Evolutionary conservation across 1,140 invertebrate genomes (phyloP).

Genomic region (Coelopa frigida): DNA sequence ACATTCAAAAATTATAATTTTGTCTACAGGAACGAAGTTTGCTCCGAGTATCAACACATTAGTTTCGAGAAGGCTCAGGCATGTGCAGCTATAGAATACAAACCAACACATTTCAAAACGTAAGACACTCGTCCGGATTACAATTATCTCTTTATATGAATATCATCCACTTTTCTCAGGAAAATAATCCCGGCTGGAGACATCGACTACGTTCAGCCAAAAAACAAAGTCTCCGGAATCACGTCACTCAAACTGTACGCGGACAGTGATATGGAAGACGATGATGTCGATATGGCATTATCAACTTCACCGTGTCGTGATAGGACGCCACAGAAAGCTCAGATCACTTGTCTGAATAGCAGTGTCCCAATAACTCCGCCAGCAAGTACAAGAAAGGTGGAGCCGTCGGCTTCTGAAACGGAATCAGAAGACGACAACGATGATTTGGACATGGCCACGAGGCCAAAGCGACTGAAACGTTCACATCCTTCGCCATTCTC

Average conservation of each 20-base stretch:
- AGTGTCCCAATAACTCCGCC: slow-evolving; percentile 12
- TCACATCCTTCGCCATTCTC: slow-evolving; percentile 5
- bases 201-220: slow-evolving; percentile 8
- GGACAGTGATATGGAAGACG: slow-evolving; percentile 15
- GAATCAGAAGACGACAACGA: neutral
- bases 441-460: neutral
- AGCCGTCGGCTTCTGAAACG: too few species aligned
- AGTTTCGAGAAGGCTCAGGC: slow-evolving; percentile 4
- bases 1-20: neutral
- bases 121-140: slow-evolving; percentile 5
- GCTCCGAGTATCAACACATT: slow-evolving; percentile 5
- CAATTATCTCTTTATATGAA: neutral
- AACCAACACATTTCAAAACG: slow-evolving; percentile 11
- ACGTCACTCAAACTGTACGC: slow-evolving; percentile 12
- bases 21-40: slow-evolving; percentile 11
- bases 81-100: slow-evolving; percentile 11
- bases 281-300: slow-evolving; percentile 7
- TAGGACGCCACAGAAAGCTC: slow-evolving; percentile 5
- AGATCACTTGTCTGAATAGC: neutral
- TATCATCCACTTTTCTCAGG: neutral
- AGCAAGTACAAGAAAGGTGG: slow-evolving; percentile 10
- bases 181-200: slow-evolving; percentile 6
- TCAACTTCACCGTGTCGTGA: neutral
- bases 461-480: slow-evolving; percentile 6
- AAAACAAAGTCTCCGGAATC: slow-evolving; percentile 11